phyloP scores from a whole-genome alignment of 2,113 vertebrate species.

The Marmota monax region DNA sequence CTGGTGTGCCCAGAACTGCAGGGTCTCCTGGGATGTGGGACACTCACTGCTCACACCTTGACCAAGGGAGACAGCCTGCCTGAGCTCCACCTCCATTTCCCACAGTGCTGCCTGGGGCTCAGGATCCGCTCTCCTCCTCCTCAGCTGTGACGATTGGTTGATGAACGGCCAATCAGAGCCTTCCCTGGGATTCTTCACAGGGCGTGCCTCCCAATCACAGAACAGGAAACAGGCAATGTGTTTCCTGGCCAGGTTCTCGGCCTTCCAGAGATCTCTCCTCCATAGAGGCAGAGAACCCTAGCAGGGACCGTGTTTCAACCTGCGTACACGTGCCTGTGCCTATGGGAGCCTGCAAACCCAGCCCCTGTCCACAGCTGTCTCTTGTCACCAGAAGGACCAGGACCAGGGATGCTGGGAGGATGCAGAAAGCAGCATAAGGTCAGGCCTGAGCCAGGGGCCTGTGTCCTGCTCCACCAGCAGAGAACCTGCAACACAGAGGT shows the following conservation, averaged over 20 bases:
- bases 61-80: background rate
- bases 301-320: background rate
- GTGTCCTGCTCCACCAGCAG: background rate
- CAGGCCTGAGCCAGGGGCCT: rapidly evolving
- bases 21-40: background rate
- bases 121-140: too few species aligned
- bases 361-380: rapidly evolving
- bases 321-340: rapidly evolving
- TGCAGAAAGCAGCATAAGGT: rapidly evolving
- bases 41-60: rapidly evolving
- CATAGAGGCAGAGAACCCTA: background rate
- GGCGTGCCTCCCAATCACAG: background rate
- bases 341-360: rapidly evolving
- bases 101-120: too few species aligned
- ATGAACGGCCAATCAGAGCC: background rate
- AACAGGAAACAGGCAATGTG: background rate
- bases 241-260: background rate
- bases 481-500: background rate
- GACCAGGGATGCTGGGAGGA: background rate
- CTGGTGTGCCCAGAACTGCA: background rate
- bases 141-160: background rate
- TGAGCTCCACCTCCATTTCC: background rate
- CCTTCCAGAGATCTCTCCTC: background rate
- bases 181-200: background rate
- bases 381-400: background rate